phyloP scores from a whole-genome alignment of 2,888 invertebrate genomes.

The Apamea monoglypha region DNA sequence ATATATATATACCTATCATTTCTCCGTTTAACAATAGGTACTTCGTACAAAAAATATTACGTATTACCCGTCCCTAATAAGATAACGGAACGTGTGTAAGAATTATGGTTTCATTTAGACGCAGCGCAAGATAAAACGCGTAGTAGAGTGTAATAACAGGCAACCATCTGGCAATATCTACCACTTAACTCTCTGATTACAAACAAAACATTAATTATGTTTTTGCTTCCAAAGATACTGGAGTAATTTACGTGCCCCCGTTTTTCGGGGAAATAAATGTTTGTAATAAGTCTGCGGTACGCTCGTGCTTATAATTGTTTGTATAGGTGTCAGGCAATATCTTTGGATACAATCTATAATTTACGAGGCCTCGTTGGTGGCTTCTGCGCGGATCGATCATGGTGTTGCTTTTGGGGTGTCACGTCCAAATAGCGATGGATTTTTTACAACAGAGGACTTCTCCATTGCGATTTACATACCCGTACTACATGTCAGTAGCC shows the following conservation, averaged over 20 bases:
- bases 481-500: neutral
- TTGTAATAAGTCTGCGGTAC: slow-evolving; percentile 80
- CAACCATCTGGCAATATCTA: slow-evolving; percentile 77
- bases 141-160: slow-evolving; percentile 69
- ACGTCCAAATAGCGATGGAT: neutral
- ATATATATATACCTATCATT: neutral
- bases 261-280: slow-evolving; percentile 83
- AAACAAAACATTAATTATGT: slow-evolving; percentile 87
- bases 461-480: too few relatives aligned
- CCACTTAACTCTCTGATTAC: slow-evolving; percentile 84
- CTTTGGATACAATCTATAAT: slow-evolving; percentile 56
- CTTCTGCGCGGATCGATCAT: slow-evolving; percentile 29
- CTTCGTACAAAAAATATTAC: neutral
- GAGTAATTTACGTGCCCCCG: slow-evolving; percentile 82
- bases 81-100: slow-evolving; percentile 67
- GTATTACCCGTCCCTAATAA: slow-evolving; percentile 58
- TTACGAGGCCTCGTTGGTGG: slow-evolving; percentile 36
- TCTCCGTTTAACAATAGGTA: neutral
- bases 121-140: slow-evolving; percentile 68
- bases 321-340: slow-evolving; percentile 66
- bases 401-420: neutral
- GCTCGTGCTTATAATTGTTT: slow-evolving; percentile 69
- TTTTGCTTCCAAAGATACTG: slow-evolving; percentile 85
- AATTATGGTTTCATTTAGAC: slow-evolving; percentile 71
- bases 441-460: neutral